Evolutionary conservation across 2,888 invertebrate genomes (phyloP), one percentile per base, ranked within the genome.

Genomic region (Aleiodes leptofemur): DNA sequence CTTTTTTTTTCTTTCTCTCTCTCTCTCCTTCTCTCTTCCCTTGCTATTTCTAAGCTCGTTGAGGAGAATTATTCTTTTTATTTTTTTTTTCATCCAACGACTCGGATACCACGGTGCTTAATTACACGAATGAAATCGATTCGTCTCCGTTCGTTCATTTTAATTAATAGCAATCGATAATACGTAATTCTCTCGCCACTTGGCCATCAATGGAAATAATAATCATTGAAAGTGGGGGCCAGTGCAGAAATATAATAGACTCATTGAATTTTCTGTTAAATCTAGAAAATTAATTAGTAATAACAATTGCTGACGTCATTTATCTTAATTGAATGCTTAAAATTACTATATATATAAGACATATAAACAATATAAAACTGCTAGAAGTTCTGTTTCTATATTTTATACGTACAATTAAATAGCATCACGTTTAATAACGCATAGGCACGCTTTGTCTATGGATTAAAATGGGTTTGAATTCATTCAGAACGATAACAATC

Each of bases 101-200:
- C 77, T 77, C 75, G 75, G 59, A 55, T 70, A 73, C 75, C 69
- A 74, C 61, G 70, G 75, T 76, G 78, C 77, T 76, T 80, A 80
- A 80, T 80, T 77, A 78, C 78, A 77, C 77, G 61, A 72, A 69
- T 74, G 76, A 76, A 79, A 79, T 74, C 71, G 74, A 76, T 72
- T 77, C 69, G 78, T 73, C 76, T 76, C 77, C 76, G 76, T 51
- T 72, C 73, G 51, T 66, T 57, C 13, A 11, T 34, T 74, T 83
- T 83, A 84, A 84, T 84, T 83, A 82, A 81, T 80, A 80, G 74
- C 78, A 75, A 76, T 76, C 81, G 72, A 72, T 73, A 78, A 80
- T 77, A 80, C 78, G 82, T 85, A 85, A 85, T 84, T 83, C 43
- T 64, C n/a, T 34, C 23, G 7, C 48, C 48, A 48, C 13, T 64